Evolutionary conservation across 2,797 vertebrate genomes (phyloP), one percentile per base, ranked within the genome.

Genomic region (Anolis apletophallus): DNA sequence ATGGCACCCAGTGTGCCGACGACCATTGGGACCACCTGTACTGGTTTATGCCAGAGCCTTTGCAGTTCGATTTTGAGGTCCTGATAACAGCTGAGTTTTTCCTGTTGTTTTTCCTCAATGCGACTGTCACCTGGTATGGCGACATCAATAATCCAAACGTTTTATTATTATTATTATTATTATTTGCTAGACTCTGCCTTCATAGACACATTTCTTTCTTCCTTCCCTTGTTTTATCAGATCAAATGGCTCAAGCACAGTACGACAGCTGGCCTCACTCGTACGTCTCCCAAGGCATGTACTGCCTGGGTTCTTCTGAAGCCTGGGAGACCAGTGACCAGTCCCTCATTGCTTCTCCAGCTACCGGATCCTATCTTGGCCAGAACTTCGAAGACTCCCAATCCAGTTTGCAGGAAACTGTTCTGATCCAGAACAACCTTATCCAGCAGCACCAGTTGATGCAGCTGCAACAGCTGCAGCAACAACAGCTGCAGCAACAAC

Each of bases 231-330:
- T 71, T 57, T 85, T 95, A 97, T 94, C 98, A 97, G 98, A 99
- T 96, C 98, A 98, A 80, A 94, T 99, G 90, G 98, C 98, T 93
- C 99, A 99, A 96, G 98, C 98, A 0, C 98, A 98, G 85, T 97
- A 98, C 50, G 98, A 99, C 71, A 98, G 98, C 91, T 99, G 99
- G 99, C 99, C 99, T 88, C 98, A 99, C 91, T 98, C 98, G 5
- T 99, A 99, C 0, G 98, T 99, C 95, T 98, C 98, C 1, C 99
- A 99, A 95, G 99, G 99, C 93, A 98, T 99, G 96, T 99, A 99
- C 96, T 99, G 99, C 96, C 97, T 99, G 94, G 98, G 98, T 46
- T 98, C 99, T 0, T 99, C 99, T 0, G 98, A 99, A 0, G 99
- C 98, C 91, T 99, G 99, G 99, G 99, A 99, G 94, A 97, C 98